Evolutionary conservation across 2,113 vertebrate genomes (phyloP), one percentile per base, ranked within the genome.

Genomic region (Coryphaenoides rupestris): DNA sequence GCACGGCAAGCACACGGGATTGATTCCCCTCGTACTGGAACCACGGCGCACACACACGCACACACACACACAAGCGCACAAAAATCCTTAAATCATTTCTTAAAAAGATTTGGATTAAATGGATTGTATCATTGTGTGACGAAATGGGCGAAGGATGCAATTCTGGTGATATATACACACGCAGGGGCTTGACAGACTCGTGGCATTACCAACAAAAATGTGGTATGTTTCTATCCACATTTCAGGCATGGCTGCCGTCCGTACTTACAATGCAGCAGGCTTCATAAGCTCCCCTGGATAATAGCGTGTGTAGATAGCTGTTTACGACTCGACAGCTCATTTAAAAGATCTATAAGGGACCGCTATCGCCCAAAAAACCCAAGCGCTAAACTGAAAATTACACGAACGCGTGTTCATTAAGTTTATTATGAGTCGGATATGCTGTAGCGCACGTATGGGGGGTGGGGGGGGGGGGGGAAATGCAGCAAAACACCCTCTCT

Each of bases 111-210:
- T 76, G 76, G 83, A 90, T 89, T 86, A 88, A 89, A 90, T 90
- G 89, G 88, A 87, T 91, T 91, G 89, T 84, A 90, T 89, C 87
- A 86, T 76, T 79, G 87, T 86, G 87, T 89, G 87, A 88, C 86
- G 80, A 88, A 90, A 88, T 83, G 88, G 86, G 73, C 22, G 81
- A 78, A 74, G 74, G 57, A 55, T 59, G 70, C 78, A 78, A 77
- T 89, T 88, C 81, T 86, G 64, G 82, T 90, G 87, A 89, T 87
- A 85, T 85, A 74, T 58, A 61, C 60, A 66, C 56, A 67, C 69
- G 66, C 70, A 68, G n/a, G 67, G 67, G 75, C 65, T 69, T 81
- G 82, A 86, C 82, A 87, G 75, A 84, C 53, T 65, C 55, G 66
- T 63, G 26, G 67, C 74, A 66, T 78, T 73, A 64, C 70, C 78